Evolutionary conservation across 2,888 invertebrate species (phyloP), one percentile per base, ranked within the genome.

Genomic region (Criorhina ranunculi): DNA sequence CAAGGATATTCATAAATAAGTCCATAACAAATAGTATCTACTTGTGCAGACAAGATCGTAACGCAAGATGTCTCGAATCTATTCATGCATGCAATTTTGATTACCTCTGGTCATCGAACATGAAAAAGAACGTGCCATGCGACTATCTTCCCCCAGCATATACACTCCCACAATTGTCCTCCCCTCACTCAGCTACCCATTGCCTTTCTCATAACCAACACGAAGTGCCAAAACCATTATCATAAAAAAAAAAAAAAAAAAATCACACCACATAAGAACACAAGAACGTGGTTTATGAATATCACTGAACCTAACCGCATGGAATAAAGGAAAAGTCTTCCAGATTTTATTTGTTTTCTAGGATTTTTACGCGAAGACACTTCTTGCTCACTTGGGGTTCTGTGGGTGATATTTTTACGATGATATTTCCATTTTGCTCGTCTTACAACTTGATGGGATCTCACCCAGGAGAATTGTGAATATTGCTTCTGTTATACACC

Each of bases 1-100:
- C 80, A 80, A 80, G 85, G 85, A 85, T 85, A 80, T 85, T 85
- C 85, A 85, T 85, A 85, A 85, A 85, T 85, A 76, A 85, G 80
- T 31, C 51, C 70, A 70, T 75, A 85, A 85, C 49, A 80, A 75
- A 64, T 76, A 59, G 75, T 29, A 40, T 24, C 24, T 24, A 3
- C 19, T 15, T 44, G 40, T 37, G 46, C 69, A 75, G 75, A 76
- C 75, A 53, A 85, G 85, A 85, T 85, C 44, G 75, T 76, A 85
- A 70, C 75, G 37, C 67, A 80, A 85, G 85, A 85, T 85, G 85
- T 85, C 85, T 85, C 75, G 37, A 60, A 76, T 85, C 85, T 85
- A 85, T 75, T 79, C 85, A 85, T 85, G 85, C 85, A 85, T 80
- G 85, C 66, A 85, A 85, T 85, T 80, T 70, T 80, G 85, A 85